These are phyloP conservation scores for Corythaeola cristata DNA, from an alignment of 2,113 vertebrate genomes.

Conservation along the genomic window DNA sequence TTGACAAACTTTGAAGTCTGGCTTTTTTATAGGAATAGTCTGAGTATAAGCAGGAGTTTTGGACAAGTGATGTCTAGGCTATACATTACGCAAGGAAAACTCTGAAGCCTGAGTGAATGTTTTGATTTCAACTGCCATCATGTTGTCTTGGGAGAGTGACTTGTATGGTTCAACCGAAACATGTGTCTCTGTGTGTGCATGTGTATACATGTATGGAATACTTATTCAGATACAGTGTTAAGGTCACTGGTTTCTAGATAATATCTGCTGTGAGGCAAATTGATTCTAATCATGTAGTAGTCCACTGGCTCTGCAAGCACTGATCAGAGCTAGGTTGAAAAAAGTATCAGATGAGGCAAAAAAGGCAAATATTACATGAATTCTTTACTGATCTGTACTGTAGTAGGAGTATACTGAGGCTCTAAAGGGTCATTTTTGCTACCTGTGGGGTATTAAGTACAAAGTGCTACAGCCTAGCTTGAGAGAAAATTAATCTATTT, in stretches of 20 bases:
- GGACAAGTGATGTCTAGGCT: neutral
- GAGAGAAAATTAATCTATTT: neutral
- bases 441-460: neutral
- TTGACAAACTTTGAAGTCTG: neutral
- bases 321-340: neutral
- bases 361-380: neutral
- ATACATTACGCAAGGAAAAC: neutral
- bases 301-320: neutral
- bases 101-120: neutral
- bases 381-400: neutral
- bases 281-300: neutral
- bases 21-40: neutral
- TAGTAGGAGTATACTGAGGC: neutral
- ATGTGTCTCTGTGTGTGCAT: rapidly evolving
- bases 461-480: neutral
- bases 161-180: neutral
- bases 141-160: neutral
- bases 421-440: neutral
- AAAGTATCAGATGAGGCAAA: neutral
- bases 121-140: neutral
- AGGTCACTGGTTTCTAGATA: neutral
- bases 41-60: neutral
- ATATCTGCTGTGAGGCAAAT: neutral
- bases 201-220: neutral
- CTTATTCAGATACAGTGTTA: neutral